Conservation (phyloP, 2,888 invertebrate genomes). For the Cataglyphis livida region DNA sequence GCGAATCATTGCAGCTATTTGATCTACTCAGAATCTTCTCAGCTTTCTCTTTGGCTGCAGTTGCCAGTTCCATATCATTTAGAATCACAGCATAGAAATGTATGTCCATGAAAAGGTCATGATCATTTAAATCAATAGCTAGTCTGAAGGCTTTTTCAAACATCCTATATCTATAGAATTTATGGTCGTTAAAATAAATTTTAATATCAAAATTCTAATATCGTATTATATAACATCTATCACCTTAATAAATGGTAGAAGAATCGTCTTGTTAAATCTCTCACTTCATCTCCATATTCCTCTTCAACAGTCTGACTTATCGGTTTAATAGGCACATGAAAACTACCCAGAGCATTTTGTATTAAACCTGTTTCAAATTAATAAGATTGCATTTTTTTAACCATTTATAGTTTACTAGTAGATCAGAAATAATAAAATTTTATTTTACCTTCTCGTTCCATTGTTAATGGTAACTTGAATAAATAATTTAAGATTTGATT, state of each 20-base stretch:
- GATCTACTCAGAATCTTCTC: slow-evolving; percentile 85
- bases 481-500: slow-evolving; percentile 91
- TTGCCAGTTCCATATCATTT: slow-evolving; percentile 88
- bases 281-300: slow-evolving; percentile 92
- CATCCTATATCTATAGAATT: slow-evolving; percentile 88
- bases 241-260: slow-evolving; percentile 94
- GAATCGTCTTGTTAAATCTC: slow-evolving; percentile 94
- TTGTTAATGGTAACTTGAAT: slow-evolving; percentile 87
- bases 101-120: slow-evolving; percentile 95
- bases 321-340: slow-evolving; percentile 90
- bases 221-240: not conserved
- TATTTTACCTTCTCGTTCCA: slow-evolving; percentile 87
- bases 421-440: not conserved
- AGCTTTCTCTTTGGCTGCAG: slow-evolving; percentile 91
- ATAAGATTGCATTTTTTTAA: slow-evolving; percentile 1
- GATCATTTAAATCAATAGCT: slow-evolving; percentile 94
- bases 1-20: slow-evolving; percentile 84
- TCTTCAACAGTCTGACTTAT: slow-evolving; percentile 90
- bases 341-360: slow-evolving; percentile 93
- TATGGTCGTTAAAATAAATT: slow-evolving; percentile 36
- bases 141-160: slow-evolving; percentile 94
- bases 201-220: not conserved
- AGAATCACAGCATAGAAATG: slow-evolving; percentile 90
- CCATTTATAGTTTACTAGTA: not conserved
- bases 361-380: slow-evolving; percentile 83